These are phyloP conservation scores for Cranoglanis bouderius DNA, from an alignment of 2,113 vertebrate species.

Conservation along the genomic window DNA sequence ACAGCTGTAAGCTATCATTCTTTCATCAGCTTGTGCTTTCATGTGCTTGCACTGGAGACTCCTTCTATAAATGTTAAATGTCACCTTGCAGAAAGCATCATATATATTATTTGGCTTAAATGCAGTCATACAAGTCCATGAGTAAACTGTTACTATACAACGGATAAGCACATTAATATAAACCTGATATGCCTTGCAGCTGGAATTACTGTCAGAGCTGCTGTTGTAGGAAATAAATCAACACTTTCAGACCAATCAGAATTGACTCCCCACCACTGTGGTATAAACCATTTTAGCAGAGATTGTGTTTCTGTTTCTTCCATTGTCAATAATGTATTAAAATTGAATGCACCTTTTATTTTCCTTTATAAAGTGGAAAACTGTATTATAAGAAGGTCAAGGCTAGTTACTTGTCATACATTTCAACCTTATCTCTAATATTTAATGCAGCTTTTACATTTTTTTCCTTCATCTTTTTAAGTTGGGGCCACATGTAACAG, in stretches of 20 bases:
- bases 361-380: not conserved
- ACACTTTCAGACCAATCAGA: not conserved
- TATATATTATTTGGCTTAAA: not conserved
- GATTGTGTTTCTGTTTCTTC: not conserved
- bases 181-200: not conserved
- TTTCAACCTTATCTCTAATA: not conserved
- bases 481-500: no score
- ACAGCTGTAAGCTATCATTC: not conserved
- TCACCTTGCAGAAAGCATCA: not conserved
- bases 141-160: not conserved
- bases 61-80: not conserved
- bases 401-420: not conserved
- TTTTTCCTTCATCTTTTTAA: not conserved
- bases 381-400: not conserved
- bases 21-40: not conserved
- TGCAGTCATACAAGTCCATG: not conserved
- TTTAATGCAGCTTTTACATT: not conserved
- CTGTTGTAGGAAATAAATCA: not conserved
- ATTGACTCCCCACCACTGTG: not conserved
- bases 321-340: not conserved
- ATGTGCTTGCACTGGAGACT: not conserved
- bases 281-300: not conserved
- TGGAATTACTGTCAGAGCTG: not conserved
- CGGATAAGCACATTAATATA: not conserved
- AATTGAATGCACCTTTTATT: not conserved